These are phyloP conservation scores for Speoplatyrhinus poulsoni DNA, from an alignment of 2,113 vertebrate species.

Conservation along the genomic window DNA sequence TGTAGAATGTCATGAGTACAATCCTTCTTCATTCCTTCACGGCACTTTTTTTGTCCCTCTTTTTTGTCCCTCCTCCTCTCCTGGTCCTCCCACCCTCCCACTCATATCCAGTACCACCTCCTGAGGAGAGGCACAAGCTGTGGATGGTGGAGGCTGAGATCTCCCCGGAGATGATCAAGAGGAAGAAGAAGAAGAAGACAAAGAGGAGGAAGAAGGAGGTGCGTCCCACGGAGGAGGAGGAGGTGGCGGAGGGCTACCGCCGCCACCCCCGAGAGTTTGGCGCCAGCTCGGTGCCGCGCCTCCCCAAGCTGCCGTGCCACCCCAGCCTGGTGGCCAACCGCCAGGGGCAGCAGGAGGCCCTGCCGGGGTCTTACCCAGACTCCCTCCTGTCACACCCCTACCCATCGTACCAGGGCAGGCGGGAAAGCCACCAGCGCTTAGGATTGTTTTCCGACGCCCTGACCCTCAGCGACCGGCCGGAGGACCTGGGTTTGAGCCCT, in stretches of 20 bases:
- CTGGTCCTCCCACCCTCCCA: not conserved
- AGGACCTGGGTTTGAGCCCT: conserved; percentile 52
- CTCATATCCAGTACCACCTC: conserved; percentile 80
- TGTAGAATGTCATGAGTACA: too few species aligned
- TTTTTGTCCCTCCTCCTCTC: not conserved
- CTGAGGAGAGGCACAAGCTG: conserved; percentile 83
- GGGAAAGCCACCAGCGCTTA: conserved; percentile 52
- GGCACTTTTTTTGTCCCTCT: not conserved
- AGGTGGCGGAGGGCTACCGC: conserved; percentile 31
- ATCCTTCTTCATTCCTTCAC: not conserved
- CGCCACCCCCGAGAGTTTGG: conserved; percentile 41
- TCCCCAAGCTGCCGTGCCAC: conserved; percentile 85
- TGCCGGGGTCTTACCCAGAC: conserved; percentile 71
- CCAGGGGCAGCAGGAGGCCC: conserved; percentile 63
- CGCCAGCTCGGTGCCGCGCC: conserved; percentile 81
- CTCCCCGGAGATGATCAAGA: conserved; percentile 87
- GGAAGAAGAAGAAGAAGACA: conserved; percentile 84
- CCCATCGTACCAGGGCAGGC: conserved; percentile 34
- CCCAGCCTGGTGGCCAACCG: conserved; percentile 82
- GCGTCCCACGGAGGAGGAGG: conserved; percentile 38
- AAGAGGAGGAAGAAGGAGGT: conserved; percentile 85
- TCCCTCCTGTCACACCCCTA: conserved; percentile 48
- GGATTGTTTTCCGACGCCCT: conserved; percentile 74
- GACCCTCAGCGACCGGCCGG: conserved; percentile 65
- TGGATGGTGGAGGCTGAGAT: conserved; percentile 91